Conservation (phyloP, 2,888 invertebrate genomes). For the Lepidocyrtoides sp. region DNA sequence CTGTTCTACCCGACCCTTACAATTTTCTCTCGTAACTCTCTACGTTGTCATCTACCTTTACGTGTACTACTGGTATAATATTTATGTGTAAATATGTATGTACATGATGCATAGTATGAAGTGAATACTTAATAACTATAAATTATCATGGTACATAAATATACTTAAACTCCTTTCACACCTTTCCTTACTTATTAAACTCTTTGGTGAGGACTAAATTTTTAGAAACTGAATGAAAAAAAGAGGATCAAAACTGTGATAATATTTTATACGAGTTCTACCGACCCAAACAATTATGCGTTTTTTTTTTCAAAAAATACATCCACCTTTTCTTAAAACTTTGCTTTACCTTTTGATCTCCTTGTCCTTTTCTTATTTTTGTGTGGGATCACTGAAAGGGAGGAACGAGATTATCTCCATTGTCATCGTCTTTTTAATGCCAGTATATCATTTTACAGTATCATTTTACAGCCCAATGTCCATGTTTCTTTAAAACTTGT, state of each 20-base stretch:
- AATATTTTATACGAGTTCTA: constrained; percentile 9
- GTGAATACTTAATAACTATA: not conserved
- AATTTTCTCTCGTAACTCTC: no score
- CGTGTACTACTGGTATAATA: no score
- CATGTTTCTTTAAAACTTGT: constrained; percentile 10
- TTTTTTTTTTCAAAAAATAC: not conserved
- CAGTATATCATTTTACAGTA: not conserved
- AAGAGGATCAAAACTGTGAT: constrained; percentile 41
- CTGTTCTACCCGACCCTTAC: no score
- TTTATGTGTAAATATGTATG: no score
- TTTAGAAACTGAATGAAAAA: constrained; percentile 8
- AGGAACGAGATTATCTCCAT: not conserved
- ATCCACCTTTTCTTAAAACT: not conserved
- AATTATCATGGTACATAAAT: not conserved
- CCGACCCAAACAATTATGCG: constrained; percentile 30
- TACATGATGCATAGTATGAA: no score
- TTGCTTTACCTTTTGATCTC: not conserved
- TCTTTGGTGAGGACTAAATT: not conserved
- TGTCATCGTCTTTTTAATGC: not conserved
- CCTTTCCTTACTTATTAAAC: not conserved
- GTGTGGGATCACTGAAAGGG: not conserved
- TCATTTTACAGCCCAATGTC: not conserved
- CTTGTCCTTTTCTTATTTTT: not conserved
- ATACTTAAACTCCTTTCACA: constrained; percentile 11
- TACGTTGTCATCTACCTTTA: no score